These are phyloP conservation scores for Lasioglossum zephyrum DNA, from an alignment of 2,888 invertebrate genomes.

Conservation along the genomic window DNA sequence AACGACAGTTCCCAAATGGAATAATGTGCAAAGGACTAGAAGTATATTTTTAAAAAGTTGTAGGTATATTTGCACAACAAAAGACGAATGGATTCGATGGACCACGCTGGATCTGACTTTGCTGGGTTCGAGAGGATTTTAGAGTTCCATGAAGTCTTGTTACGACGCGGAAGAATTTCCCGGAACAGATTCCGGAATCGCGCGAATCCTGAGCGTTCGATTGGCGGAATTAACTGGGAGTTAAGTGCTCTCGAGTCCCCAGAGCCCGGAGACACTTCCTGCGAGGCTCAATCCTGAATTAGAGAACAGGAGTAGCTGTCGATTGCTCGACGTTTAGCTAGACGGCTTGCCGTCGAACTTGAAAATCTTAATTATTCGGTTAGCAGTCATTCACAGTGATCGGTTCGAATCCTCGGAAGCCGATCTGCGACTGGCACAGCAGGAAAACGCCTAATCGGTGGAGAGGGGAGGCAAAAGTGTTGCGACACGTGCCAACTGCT, in stretches of 20 bases:
- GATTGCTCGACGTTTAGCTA: not conserved
- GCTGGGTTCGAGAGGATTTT: not conserved
- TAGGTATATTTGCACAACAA: not conserved
- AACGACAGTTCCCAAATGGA: too few species aligned
- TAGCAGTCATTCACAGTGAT: not conserved
- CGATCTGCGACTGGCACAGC: not conserved
- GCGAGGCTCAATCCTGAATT: not conserved
- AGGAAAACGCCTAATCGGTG: not conserved
- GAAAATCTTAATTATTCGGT: constrained; percentile 4
- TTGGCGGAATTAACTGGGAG: not conserved
- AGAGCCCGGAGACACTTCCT: not conserved
- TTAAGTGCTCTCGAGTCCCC: not conserved
- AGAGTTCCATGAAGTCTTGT: not conserved
- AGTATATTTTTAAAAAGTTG: not conserved
- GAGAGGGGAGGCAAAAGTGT: not conserved
- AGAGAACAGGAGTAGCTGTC: not conserved
- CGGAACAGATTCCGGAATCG: not conserved
- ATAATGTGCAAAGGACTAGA: too few species aligned
- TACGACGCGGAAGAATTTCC: not conserved
- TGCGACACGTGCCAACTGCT: not conserved
- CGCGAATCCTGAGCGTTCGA: not conserved
- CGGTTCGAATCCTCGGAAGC: not conserved
- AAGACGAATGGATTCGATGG: not conserved
- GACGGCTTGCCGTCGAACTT: not conserved
- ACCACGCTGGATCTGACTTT: not conserved